Evolutionary conservation across 1,140 invertebrate genomes (phyloP), one percentile per base, ranked within the genome.

Genomic region (Zophobas morio): DNA sequence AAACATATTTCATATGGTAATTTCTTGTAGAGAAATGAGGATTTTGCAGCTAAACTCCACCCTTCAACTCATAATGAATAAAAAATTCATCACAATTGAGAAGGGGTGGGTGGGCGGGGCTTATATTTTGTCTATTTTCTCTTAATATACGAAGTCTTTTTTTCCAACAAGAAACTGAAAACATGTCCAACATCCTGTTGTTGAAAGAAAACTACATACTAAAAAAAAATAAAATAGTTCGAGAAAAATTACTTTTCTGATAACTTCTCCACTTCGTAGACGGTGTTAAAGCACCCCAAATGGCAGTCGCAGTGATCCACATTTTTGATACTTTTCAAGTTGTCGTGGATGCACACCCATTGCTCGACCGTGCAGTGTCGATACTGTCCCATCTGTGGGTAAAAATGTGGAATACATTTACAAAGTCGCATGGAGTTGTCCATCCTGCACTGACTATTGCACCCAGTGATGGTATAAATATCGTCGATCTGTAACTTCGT

Each of bases 201-300:
- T 20, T 20, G 20, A 20, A 20, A 20, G 20, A 20, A 20, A 20
- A 20, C 20, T 20, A 20, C 20, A 20, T 20, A 20, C 20, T 20
- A 20, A 20, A 20, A 20, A 54, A 57, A 56, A 75, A 20, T 6
- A 4, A 37, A 56, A 1, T 35, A 63, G 42, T 70, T 42, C 33
- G 8, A 81, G 0, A 71, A n/a, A 56, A 54, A 35, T 57, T 35
- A 73, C 39, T 60, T 87, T 84, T 84, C 91, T 90, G 88, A 87
- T 0, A 93, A 87, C 84, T 93, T 93, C 82, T 93, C 92, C 0
- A 93, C 90, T 85, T 93, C 92, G 75, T 93, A 93, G 0, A 93
- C 91, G 0, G 92, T 93, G 79, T 93, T 92, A 1, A 88, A 89
- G 82, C 93, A 94, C 33, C 92, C 91, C 0, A 94, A 86, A 79